phyloP scores from a whole-genome alignment of 2,797 vertebrate genomes.

The Coreius guichenoti region DNA sequence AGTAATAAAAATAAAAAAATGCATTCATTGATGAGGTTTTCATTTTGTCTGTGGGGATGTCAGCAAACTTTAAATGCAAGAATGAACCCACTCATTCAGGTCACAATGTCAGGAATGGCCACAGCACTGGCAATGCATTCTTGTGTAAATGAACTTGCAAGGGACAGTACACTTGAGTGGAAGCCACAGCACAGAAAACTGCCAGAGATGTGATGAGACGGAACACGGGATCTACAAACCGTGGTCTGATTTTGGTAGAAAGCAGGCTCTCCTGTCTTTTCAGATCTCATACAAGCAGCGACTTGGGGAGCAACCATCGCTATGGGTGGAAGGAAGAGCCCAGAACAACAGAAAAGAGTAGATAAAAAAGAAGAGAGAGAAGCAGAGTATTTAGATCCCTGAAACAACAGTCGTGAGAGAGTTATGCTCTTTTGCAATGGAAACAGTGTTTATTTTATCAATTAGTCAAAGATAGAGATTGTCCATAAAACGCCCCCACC shows the following conservation, averaged over 20 bases:
- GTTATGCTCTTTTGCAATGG: slow-evolving; percentile 78
- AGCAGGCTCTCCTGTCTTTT: slow-evolving; percentile 98
- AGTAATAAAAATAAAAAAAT: neutral
- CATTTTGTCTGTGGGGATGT: slow-evolving; percentile 47
- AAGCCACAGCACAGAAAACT: slow-evolving; percentile 91
- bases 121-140: slow-evolving; percentile 68
- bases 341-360: slow-evolving; percentile 68
- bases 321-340: slow-evolving; percentile 83
- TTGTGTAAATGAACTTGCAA: slow-evolving; percentile 84
- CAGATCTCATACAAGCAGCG: slow-evolving; percentile 98
- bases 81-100: slow-evolving; percentile 59
- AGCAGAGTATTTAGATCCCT: slow-evolving; percentile 94
- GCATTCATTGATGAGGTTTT: slow-evolving; percentile 35
- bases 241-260: slow-evolving; percentile 99
- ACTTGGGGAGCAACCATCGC: slow-evolving; percentile 98
- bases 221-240: slow-evolving; percentile 91
- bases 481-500: slow-evolving; percentile 91
- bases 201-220: slow-evolving; percentile 80
- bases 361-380: slow-evolving; percentile 82
- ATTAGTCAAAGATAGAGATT: slow-evolving; percentile 87
- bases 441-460: slow-evolving; percentile 84
- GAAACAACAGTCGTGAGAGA: slow-evolving; percentile 73
- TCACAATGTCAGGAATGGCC: slow-evolving; percentile 60
- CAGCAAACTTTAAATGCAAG: slow-evolving; percentile 58
- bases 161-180: slow-evolving; percentile 86